phyloP scores from a whole-genome alignment of 2,888 invertebrate genomes.

The Mythimna albipuncta region DNA sequence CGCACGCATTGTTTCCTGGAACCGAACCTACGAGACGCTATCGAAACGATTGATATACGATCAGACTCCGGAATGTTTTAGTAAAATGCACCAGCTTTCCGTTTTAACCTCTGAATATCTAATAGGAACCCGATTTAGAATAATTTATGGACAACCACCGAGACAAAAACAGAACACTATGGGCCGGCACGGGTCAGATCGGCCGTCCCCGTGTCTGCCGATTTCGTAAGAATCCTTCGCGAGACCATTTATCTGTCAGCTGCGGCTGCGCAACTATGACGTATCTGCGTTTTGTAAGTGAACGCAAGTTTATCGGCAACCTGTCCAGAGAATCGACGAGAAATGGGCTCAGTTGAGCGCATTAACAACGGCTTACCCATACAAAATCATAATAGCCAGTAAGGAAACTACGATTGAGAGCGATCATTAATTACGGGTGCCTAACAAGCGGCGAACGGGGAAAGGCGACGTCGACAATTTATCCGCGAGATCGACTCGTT shows the following conservation, averaged over 20 bases:
- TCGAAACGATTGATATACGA: constrained; percentile 89
- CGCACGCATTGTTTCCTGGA: constrained; percentile 88
- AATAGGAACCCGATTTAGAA: constrained; percentile 88
- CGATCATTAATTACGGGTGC: constrained; percentile 85
- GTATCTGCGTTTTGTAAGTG: constrained; percentile 66
- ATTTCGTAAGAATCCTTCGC: constrained; percentile 76
- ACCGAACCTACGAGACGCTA: constrained; percentile 83
- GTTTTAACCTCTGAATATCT: constrained; percentile 89
- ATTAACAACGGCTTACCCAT: constrained; percentile 68
- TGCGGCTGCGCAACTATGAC: constrained; percentile 69
- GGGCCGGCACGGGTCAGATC: constrained; percentile 74
- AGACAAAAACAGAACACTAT: constrained; percentile 89
- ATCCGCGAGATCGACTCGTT: constrained; percentile 85
- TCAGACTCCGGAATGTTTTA: constrained; percentile 84
- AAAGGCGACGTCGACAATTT: constrained; percentile 83
- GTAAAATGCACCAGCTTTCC: constrained; percentile 86
- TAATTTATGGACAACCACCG: constrained; percentile 85
- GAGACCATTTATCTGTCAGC: constrained; percentile 76
- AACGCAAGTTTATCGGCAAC: constrained; percentile 68
- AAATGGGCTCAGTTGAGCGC: constrained; percentile 63
- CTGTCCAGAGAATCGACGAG: constrained; percentile 67
- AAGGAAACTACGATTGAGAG: constrained; percentile 75
- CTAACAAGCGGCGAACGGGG: constrained; percentile 83
- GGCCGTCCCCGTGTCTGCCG: constrained; percentile 75
- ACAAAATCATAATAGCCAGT: constrained; percentile 81